Base-by-base conservation (phyloP, 1,140 invertebrate genomes). In the Penaeus indicus region DNA sequence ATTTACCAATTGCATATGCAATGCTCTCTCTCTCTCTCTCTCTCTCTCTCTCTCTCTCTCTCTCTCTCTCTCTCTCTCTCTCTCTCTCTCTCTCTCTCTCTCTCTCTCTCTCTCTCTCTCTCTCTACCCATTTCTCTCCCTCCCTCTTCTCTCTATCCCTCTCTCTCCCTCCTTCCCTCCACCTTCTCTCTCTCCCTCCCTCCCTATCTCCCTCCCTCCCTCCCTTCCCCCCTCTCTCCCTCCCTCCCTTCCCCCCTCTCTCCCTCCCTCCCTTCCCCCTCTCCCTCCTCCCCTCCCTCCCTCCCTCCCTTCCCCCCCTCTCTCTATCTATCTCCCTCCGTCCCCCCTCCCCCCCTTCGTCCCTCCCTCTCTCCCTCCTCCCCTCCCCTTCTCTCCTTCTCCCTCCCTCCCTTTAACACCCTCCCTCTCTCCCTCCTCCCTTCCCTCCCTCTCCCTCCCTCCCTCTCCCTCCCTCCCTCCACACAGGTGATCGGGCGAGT, bases 401-500 rank as follows among this genome's bases (percentile, higher is more conserved):
- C 60, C 61, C 42, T 60, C 38, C n/a, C 18, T 27, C 61, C 18
- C 27, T 8, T 22, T 38, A 19, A 16, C 54, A 19, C n/a, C 3
- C n/a, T n/a, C 80, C 60, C 61, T 62, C 47, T 62, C 61, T 62
- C 11, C 1, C 16, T 32, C 63, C 75, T 4, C 22, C 8, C n/a
- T 78, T 67, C 63, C 3, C 1, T 67, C 63, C 3, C 63, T 3
- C n/a, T 27, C 75, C 54, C n/a, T n/a, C 27, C 54, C 22, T 22
- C 0, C 32, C 54, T 47, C 27, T 32, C 25, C 10, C 63, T 67
- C 63, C 63, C n/a, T 67, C 47, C 27, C 61, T 61, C 10, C 27
- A 32, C 38, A 0, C 72, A 88, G 87, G 61, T 88, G 72, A 84
- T 84, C 72, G 87, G 87, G 10, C 81, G 81, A 2, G 54, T 88